Percentiles rank a stretch among this genome's conserved stretches.
phyloP scores from a whole-genome alignment of 1,140 invertebrate genomes.

The Polypedilum pembai region DNA sequence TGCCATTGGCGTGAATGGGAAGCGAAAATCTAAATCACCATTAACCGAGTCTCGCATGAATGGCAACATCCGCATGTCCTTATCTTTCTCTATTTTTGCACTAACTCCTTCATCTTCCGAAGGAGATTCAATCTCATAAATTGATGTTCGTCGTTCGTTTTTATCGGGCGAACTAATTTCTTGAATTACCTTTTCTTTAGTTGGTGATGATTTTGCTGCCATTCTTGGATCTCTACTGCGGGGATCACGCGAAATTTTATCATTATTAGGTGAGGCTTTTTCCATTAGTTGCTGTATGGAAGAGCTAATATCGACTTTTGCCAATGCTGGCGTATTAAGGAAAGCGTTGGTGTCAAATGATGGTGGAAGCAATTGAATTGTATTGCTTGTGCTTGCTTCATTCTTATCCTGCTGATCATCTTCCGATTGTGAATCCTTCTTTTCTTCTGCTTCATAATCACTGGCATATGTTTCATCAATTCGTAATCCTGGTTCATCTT shows the following conservation, averaged over 20 bases:
- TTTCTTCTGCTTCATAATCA: conserved; percentile 46
- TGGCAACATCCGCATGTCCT: conserved; percentile 32
- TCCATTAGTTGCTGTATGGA: conserved; percentile 8
- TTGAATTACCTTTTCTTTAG: not conserved
- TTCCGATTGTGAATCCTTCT: conserved; percentile 38
- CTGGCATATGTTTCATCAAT: conserved; percentile 29
- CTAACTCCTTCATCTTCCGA: conserved; percentile 38
- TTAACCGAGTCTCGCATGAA: conserved; percentile 36
- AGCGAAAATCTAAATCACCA: conserved; percentile 66
- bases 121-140: conserved; percentile 22
- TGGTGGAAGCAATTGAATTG: conserved; percentile 29
- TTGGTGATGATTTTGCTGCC: not conserved
- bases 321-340: not conserved
- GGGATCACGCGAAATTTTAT: not conserved
- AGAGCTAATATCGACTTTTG: conserved; percentile 24
- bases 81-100: conserved; percentile 31
- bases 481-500: conserved; percentile 33
- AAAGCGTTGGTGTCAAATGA: conserved; percentile 12
- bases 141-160: conserved; percentile 11
- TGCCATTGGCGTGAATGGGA: conserved; percentile 66
- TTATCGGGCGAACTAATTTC: not conserved
- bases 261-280: not conserved
- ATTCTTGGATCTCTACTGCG: not conserved
- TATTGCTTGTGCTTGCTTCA: not conserved
- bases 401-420: not conserved